Conservation (phyloP, 2,888 invertebrate genomes). For the Ecliptopera silaceata region DNA sequence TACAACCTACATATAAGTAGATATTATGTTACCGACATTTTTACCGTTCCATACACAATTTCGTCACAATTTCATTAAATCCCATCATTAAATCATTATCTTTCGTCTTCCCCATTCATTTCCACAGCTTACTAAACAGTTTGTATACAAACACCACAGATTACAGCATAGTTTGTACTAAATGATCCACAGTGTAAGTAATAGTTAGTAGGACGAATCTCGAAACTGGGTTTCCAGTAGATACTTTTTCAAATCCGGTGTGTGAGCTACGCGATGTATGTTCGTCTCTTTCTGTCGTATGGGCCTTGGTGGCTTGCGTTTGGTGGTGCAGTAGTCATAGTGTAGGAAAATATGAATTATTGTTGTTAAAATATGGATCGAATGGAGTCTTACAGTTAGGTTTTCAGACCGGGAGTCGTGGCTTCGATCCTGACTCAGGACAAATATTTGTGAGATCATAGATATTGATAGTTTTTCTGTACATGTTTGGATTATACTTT, state of each 20-base stretch:
- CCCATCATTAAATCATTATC: slow-evolving; percentile 21
- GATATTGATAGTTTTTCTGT: too few species aligned
- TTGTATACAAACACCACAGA: slow-evolving; percentile 1
- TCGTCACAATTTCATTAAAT: slow-evolving; percentile 22
- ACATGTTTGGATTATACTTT: too few species aligned
- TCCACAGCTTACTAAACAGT: slow-evolving; percentile 6
- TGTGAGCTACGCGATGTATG: slow-evolving; percentile 6
- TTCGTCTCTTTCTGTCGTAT: slow-evolving; percentile 11
- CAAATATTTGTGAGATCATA: too few species aligned
- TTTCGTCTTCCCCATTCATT: slow-evolving; percentile 15
- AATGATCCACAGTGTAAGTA: slow-evolving; percentile 1
- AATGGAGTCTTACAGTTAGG: too few species aligned
- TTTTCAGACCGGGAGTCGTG: too few species aligned
- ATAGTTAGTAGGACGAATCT: background rate
- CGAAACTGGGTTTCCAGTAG: slow-evolving; percentile 21
- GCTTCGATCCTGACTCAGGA: too few species aligned
- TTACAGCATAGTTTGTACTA: background rate
- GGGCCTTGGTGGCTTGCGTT: slow-evolving; percentile 4
- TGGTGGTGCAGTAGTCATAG: slow-evolving; percentile 10
- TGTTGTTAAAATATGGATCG: too few species aligned
- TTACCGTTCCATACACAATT: slow-evolving; percentile 19
- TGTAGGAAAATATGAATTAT: background rate
- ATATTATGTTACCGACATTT: slow-evolving; percentile 10
- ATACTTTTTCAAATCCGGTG: slow-evolving; percentile 28
- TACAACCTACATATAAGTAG: too few species aligned